Conservation (phyloP, 53 echinoderm and acorn worm genomes). For the Crossaster papposus region DNA sequence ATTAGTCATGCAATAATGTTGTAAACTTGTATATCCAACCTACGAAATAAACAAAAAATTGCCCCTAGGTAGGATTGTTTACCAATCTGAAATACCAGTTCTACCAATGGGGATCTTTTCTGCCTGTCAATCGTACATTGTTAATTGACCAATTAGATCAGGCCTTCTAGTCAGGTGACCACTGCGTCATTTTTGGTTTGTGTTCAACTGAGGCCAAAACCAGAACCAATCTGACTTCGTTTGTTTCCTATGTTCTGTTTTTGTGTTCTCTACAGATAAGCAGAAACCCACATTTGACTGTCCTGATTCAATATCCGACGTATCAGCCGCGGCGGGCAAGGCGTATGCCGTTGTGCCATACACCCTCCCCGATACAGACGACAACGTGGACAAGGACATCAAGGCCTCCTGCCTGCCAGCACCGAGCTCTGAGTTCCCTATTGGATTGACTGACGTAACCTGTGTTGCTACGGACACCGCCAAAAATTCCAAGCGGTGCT, state of each 20-base stretch:
- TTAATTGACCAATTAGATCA: no score
- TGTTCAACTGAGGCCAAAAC: no score
- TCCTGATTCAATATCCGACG: neutral
- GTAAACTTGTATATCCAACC: no score
- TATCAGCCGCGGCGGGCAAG: neutral
- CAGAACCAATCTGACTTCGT: no score
- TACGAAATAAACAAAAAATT: no score
- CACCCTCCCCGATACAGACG: neutral
- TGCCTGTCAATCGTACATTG: no score
- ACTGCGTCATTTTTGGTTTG: no score
- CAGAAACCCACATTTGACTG: neutral
- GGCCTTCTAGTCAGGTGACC: no score
- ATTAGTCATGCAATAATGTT: no score
- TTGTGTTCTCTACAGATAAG: neutral
- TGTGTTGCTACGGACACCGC: neutral
- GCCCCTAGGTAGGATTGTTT: no score
- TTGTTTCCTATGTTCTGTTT: neutral
- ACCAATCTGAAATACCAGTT: no score
- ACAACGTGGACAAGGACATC: neutral
- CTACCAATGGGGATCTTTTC: no score
- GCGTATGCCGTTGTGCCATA: neutral
- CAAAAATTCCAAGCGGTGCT: neutral
- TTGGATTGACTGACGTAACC: neutral
- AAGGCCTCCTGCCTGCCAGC: neutral
- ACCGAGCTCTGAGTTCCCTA: neutral